Evolutionary conservation across 2,797 vertebrate species (phyloP), one percentile per base, ranked within the genome.

Genomic region (Sparus aurata): DNA sequence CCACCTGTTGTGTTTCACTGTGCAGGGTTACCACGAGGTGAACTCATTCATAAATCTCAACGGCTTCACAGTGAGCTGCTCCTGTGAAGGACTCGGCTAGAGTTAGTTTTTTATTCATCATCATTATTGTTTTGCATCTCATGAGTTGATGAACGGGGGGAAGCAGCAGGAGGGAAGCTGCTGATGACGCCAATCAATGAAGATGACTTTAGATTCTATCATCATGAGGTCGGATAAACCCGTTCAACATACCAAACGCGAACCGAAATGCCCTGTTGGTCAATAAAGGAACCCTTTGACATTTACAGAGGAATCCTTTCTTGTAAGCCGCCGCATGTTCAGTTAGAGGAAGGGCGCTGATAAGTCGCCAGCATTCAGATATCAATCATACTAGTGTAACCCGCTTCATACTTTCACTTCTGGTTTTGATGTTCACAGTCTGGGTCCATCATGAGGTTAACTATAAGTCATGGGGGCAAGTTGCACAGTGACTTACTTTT

Each of bases 1-100:
- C 90, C 91, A 89, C 92, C 90, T 91, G 90, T 73, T 91, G 89
- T 87, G 87, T 86, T 80, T 84, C 54, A 57, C 59, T 11, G 46
- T 65, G 1, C 15, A 43, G 73, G 85, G 91, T 92, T 85, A 90
- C 49, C 54, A 52, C 41, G 30, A 86, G 87, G 85, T 89, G 62
- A 85, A 84, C 70, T 72, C 71, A 22, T 83, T 81, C 75, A 84
- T 87, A 83, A 85, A 86, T 64, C 77, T 77, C 18, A 10, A 3
- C 0, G 12, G 5, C 77, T 20, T 58, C 54, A 11, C 64, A 34
- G 49, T 34, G 4, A 60, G 58, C 15, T 11, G 17, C 73, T 76
- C 57, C 38, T 72, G 43, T 30, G 68, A 60, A 38, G 47, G 16
- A 9, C 30, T 55, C 78, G 25, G 17, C 8, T 20, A 5, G 15